Evolutionary conservation across 2,888 invertebrate species (phyloP).

Genomic region (Cheilosia scutellata): DNA sequence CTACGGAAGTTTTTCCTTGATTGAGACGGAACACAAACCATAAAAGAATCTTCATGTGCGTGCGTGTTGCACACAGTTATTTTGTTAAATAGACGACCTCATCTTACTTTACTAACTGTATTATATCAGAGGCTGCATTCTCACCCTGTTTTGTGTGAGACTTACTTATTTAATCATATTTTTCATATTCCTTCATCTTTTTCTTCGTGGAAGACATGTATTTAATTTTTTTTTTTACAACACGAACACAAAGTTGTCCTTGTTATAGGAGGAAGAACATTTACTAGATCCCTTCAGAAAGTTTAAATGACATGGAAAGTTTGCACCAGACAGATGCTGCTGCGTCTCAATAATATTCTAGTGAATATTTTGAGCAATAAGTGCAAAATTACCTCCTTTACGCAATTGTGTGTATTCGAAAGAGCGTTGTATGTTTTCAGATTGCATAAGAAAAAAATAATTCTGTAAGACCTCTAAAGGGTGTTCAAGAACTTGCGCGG

Average conservation of each 20-base stretch:
- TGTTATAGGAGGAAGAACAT: conserved; percentile 1
- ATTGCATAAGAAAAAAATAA: conserved; percentile 24
- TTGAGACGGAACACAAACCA: conserved; percentile 57
- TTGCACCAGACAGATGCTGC: conserved; percentile 1
- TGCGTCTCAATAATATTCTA: conserved; percentile 44
- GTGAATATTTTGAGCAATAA: conserved; percentile 35
- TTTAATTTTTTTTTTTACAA: neutral
- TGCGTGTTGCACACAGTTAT: conserved; percentile 47
- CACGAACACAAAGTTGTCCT: conserved; percentile 30
- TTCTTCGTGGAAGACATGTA: neutral
- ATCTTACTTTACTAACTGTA: conserved; percentile 3
- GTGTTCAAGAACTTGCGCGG: neutral
- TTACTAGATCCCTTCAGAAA: neutral
- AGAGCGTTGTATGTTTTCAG: conserved; percentile 21
- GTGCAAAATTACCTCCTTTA: conserved; percentile 50
- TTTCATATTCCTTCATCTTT: conserved; percentile 30
- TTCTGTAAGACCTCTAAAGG: neutral
- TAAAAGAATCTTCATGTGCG: conserved; percentile 48
- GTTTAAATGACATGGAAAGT: conserved; percentile 29
- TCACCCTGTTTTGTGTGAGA: neutral
- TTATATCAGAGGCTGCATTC: neutral
- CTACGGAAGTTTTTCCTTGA: conserved; percentile 67
- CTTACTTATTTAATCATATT: conserved; percentile 57
- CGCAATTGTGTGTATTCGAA: conserved; percentile 15
- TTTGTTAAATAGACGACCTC: conserved; percentile 44